Evolutionary conservation across 1,140 invertebrate species (phyloP), one percentile per base, ranked within the genome.

Genomic region (Drosophila setifemur): DNA sequence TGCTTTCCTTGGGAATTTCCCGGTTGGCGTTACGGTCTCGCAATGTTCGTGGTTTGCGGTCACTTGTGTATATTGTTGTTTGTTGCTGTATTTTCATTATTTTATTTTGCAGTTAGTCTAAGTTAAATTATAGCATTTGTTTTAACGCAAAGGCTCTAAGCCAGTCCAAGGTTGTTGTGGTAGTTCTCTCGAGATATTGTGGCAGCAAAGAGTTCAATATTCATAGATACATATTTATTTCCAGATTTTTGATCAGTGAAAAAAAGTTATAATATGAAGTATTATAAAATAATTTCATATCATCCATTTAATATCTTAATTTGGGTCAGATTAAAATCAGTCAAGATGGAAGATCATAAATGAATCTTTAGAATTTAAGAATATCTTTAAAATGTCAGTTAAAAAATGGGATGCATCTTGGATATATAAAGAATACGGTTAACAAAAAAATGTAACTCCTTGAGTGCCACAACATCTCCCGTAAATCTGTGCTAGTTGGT

Each of bases 41-140:
- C 33, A 63, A 40, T 60, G 44, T 53, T 53, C 47, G 54, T 55
- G 35, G 43, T 37, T 29, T 73, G 73, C 67, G 9, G 71, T 81
- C 50, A 26, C 40, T 33, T 44, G 26, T 42, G 47, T 76, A 57
- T 68, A 69, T 44, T 55, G 31, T 45, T 43, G 42, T 35, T 43
- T 77, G 70, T 79, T 45, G 26, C 33, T 43, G 47, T 73, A 33
- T 31, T 61, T 42, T 48, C 33, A 28, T 43, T 77, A 37, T 5
- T 5, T 82, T 73, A 49, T 52, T 64, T 73, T 58, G 35, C 26
- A 69, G 55, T 79, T 86, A 83, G 81, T 85, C 53, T 63, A 47
- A 42, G 28, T 73, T 57, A 74, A 35, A 26, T 19, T 5, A 43
- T 70, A 69, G 40, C 45, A 37, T 49, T 64, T 64, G 25, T 8